Percentiles rank a stretch among this genome's conserved stretches.
phyloP scores from a whole-genome alignment of 2,113 vertebrate genomes.

The Leiothrix lutea region DNA sequence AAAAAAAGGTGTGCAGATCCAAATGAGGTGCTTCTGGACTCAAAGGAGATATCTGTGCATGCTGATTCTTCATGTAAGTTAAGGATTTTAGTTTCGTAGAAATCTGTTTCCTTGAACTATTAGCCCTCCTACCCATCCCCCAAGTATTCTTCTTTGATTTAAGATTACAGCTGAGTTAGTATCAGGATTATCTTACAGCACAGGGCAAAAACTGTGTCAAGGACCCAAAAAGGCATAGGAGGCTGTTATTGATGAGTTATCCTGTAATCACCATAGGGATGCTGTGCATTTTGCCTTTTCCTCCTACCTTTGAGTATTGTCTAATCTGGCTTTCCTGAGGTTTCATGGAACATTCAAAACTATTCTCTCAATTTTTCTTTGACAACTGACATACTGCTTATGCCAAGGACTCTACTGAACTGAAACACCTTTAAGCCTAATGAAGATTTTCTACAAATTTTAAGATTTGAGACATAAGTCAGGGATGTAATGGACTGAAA shows the following conservation, averaged over 20 bases:
- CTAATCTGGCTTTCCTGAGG: background rate
- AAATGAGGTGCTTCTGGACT: background rate
- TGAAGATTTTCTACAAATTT: background rate
- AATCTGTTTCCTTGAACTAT: background rate
- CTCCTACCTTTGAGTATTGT: background rate
- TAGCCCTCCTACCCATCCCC: background rate
- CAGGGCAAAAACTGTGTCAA: background rate
- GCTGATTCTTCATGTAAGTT: background rate
- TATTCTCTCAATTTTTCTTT: background rate
- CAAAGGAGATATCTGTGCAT: background rate
- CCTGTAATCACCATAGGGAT: background rate
- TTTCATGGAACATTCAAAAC: background rate
- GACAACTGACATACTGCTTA: background rate
- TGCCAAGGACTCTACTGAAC: background rate
- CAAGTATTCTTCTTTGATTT: background rate
- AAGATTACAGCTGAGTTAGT: background rate
- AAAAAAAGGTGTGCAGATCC: background rate
- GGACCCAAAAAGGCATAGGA: background rate
- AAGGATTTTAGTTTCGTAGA: background rate
- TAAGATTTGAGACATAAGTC: background rate
- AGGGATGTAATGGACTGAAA: background rate
- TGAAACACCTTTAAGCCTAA: background rate
- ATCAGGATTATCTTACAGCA: background rate
- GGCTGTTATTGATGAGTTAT: background rate
- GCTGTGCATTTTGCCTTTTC: background rate